Evolutionary conservation across 2,113 vertebrate species (phyloP).

Genomic region (Lophotis ruficrista): DNA sequence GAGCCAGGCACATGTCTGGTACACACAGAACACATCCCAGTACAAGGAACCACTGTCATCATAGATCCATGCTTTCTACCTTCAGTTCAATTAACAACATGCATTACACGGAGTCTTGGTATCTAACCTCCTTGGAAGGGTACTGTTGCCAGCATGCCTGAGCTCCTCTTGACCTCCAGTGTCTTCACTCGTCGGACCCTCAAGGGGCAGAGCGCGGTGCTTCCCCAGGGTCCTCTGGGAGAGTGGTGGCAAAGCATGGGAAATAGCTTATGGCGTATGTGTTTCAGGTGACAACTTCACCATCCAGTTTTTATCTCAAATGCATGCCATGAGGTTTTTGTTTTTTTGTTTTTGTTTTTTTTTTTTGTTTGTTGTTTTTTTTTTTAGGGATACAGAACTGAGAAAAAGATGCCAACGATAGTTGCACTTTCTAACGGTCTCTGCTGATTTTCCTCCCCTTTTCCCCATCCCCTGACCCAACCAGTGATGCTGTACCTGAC

Average conservation of each 20-base stretch:
- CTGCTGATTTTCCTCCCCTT: background rate
- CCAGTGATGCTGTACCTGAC: background rate
- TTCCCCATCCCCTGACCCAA: accelerated
- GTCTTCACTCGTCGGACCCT: background rate
- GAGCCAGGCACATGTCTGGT: background rate
- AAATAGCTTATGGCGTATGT: background rate
- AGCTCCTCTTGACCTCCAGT: background rate
- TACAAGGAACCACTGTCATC: background rate
- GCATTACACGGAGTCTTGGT: background rate
- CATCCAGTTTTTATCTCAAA: background rate
- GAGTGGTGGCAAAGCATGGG: accelerated
- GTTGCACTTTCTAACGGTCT: background rate
- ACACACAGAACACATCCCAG: background rate
- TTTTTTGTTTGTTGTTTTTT: background rate
- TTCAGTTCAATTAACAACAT: background rate
- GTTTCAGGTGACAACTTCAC: background rate
- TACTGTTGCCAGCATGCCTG: accelerated
- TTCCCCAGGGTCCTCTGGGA: background rate
- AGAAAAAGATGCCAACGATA: background rate
- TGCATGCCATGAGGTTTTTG: too few relatives aligned
- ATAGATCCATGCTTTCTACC: background rate
- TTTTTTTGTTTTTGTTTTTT: background rate
- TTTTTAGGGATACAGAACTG: background rate
- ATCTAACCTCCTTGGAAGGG: background rate
- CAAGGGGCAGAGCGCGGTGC: background rate